Conservation (phyloP, 1,140 invertebrate genomes). For the Reticulitermes speratus region DNA sequence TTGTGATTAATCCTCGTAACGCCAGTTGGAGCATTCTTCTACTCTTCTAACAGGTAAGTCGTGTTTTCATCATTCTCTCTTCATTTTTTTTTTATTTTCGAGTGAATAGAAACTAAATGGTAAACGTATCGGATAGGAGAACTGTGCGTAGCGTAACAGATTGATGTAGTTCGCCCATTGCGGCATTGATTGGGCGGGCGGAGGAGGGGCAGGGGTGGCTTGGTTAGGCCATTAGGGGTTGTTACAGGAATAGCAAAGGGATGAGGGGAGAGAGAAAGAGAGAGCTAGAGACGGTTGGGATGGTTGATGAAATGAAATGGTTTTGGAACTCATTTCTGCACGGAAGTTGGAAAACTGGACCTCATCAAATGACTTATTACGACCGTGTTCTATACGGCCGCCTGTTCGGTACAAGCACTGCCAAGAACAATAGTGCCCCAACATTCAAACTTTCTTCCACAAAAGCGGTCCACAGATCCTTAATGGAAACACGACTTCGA, state of each 20-base stretch:
- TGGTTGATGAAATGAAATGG: slow-evolving; percentile 29
- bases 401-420: neutral
- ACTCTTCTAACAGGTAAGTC: too few relatives aligned
- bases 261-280: too few relatives aligned
- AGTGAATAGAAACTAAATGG: neutral
- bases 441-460: too few relatives aligned
- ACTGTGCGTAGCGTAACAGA: slow-evolving; percentile 1
- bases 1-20: too few relatives aligned
- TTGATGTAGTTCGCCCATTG: slow-evolving; percentile 14
- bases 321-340: slow-evolving; percentile 30
- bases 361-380: slow-evolving; percentile 30
- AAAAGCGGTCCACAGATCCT: too few relatives aligned
- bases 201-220: neutral
- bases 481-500: too few relatives aligned
- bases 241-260: neutral
- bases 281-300: neutral
- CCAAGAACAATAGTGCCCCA: neutral
- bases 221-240: neutral
- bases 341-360: slow-evolving; percentile 31
- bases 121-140: neutral
- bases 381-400: neutral
- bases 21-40: too few relatives aligned
- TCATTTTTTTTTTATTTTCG: neutral
- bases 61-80: neutral
- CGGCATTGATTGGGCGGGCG: neutral